Base-by-base conservation (phyloP, 2,888 invertebrate species). In the Eueremaeus valkanovi region DNA sequence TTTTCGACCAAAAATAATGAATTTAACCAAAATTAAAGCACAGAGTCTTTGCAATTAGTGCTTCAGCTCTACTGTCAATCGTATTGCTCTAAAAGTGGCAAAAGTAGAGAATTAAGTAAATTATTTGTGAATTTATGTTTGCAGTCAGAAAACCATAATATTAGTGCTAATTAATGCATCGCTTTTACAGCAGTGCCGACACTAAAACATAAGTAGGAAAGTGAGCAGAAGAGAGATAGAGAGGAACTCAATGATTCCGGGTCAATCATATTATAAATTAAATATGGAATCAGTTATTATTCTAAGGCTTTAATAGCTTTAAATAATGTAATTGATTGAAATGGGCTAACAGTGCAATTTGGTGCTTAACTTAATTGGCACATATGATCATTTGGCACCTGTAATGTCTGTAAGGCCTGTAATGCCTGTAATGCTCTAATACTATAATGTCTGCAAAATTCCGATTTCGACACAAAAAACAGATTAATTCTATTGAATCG, bases 331-430 rank as follows among this genome's bases (percentile, higher is more conserved):
- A 58, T 58, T 5, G 6, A 8, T 21, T 3, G 6, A 3, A 58
- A 24, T 58, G 5, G 24, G 27, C 8, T 6, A 58, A 13, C 5
- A 24, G 5, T 5, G 27, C 8, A 58, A 27, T 58, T 6, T 9
- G 24, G 3, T 58, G 11, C 5, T 51, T 51, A 51, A 9, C 51
- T 51, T 51, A 51, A 51, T 51, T 51, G 21, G 6, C 5, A 36
- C 5, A 51, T 5, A 51, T 51, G 18, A 58, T 58, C 58, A 29
- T 58, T 58, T 58, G 27, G 21, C 58, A 58, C 58, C 58, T 58
- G 27, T 24, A 58, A 2, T 58, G 18, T n/a, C 18, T 9, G 9
- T 27, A 27, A 27, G 21, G 11, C 58, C 16, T 3, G n/a, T 18
- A 49, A 6, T 49, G 16, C 5, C 6, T n/a, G 18, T 16, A 42